phyloP scores from a whole-genome alignment of 2,888 invertebrate species.

The Griposia aprilina region DNA sequence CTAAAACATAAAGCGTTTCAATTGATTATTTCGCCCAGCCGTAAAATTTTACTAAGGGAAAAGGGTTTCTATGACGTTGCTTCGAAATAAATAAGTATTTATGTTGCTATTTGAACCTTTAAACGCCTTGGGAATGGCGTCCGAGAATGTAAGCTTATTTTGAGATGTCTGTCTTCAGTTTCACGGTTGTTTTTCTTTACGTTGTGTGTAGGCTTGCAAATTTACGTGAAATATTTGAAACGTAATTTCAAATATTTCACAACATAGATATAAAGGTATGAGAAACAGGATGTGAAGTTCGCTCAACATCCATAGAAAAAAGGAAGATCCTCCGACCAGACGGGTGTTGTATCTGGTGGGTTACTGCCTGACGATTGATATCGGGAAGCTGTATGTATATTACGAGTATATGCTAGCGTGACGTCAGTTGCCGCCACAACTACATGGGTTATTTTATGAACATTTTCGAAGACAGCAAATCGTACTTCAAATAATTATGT shows the following conservation, averaged over 20 bases:
- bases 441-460: no score
- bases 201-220: neutral
- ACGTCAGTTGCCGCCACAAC: no score
- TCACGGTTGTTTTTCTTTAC: conserved; percentile 19
- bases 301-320: no score
- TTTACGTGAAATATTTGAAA: neutral
- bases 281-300: no score
- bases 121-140: conserved; percentile 44
- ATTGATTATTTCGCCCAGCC: conserved; percentile 64
- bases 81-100: conserved; percentile 66
- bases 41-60: conserved; percentile 65
- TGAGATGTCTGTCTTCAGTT: conserved; percentile 19
- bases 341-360: no score
- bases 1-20: conserved; percentile 64
- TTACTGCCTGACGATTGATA: no score
- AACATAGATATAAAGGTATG: neutral
- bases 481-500: no score
- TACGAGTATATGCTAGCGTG: no score
- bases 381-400: no score
- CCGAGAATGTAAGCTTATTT: conserved; percentile 44
- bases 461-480: neutral
- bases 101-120: conserved; percentile 60
- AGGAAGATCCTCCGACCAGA: no score
- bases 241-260: neutral
- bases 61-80: conserved; percentile 57